Conservation (phyloP, 2,888 invertebrate species). For the Emmelina monodactyla region DNA sequence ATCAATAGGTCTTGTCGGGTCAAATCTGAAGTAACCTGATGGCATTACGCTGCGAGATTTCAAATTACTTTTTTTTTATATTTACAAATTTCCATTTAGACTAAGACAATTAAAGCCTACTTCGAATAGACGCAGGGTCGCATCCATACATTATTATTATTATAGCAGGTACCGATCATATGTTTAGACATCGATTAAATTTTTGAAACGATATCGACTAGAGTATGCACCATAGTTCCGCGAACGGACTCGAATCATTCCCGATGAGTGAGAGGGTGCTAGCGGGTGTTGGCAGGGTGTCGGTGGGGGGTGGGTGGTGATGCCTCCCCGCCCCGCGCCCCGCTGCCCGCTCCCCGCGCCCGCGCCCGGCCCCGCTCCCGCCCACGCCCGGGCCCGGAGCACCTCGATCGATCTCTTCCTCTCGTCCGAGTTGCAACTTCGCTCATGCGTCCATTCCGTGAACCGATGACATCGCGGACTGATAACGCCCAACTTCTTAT, state of each 20-base stretch:
- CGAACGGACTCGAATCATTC: conserved; percentile 40
- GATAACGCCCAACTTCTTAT: conserved; percentile 21
- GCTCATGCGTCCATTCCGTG: conserved; percentile 14
- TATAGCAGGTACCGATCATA: conserved; percentile 61
- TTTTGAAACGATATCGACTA: conserved; percentile 44
- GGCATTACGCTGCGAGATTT: conserved; percentile 40
- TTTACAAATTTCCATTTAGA: conserved; percentile 63
- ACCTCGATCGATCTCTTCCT: conserved; percentile 42
- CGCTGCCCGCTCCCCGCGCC: conserved; percentile 15
- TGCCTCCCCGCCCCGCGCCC: conserved; percentile 16
- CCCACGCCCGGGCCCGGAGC: conserved; percentile 22
- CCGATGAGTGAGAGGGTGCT: no score
- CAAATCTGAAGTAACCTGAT: conserved; percentile 13
- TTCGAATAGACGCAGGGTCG: conserved; percentile 63
- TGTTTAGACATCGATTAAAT: conserved; percentile 43
- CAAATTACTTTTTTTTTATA: conserved; percentile 47
- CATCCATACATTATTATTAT: conserved; percentile 59
- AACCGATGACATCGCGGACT: conserved; percentile 16
- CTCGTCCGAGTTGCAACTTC: conserved; percentile 21
- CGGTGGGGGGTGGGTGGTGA: conserved; percentile 17
- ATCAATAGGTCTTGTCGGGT: conserved; percentile 49
- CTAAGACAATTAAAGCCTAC: conserved; percentile 65
- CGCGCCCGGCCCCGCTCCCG: conserved; percentile 17
- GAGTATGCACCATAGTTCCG: conserved; percentile 56
- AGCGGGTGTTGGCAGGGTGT: conserved; percentile 17